Percentiles rank a stretch among this genome's conserved stretches.
phyloP scores from a whole-genome alignment of 2,797 vertebrate species.

The Gymnoscopelus microlampas region DNA sequence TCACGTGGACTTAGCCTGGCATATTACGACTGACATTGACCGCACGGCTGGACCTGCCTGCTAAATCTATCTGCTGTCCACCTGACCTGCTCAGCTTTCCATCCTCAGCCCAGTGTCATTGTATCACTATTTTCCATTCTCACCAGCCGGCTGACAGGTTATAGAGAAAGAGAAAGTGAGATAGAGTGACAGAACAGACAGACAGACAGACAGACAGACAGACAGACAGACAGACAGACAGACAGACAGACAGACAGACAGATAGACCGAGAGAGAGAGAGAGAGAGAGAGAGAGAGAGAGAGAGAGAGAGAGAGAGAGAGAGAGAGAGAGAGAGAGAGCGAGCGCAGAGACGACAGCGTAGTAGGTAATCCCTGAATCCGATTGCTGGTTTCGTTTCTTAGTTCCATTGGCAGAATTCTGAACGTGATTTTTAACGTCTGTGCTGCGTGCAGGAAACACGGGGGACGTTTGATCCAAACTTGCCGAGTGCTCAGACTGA shows the following conservation, averaged over 20 bases:
- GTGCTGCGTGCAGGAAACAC: constrained; percentile 9
- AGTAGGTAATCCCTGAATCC: too few species aligned
- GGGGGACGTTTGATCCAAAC: constrained; percentile 20
- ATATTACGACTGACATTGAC: constrained; percentile 73
- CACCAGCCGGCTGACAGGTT: constrained; percentile 41
- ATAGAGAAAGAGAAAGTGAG: neutral
- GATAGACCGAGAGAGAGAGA: too few species aligned
- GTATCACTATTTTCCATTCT: constrained; percentile 29
- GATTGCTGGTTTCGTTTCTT: constrained; percentile 13
- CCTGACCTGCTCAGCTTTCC: constrained; percentile 53
- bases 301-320: too few species aligned
- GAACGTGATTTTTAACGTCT: constrained; percentile 20
- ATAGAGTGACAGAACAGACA: constrained; percentile 22
- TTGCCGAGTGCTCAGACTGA: constrained; percentile 25
- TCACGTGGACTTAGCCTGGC: constrained; percentile 68
- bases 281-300: too few species aligned
- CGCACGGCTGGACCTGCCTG: constrained; percentile 26
- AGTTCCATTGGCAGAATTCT: neutral
- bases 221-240: too few species aligned
- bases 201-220: constrained; percentile 41
- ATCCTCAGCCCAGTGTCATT: constrained; percentile 58
- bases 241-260: too few species aligned
- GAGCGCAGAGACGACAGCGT: too few species aligned
- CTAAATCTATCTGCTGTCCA: constrained; percentile 53
- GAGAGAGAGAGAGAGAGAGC: too few species aligned